Base-by-base conservation (phyloP, 2,888 invertebrate species). In the Agrotis exclamationis region DNA sequence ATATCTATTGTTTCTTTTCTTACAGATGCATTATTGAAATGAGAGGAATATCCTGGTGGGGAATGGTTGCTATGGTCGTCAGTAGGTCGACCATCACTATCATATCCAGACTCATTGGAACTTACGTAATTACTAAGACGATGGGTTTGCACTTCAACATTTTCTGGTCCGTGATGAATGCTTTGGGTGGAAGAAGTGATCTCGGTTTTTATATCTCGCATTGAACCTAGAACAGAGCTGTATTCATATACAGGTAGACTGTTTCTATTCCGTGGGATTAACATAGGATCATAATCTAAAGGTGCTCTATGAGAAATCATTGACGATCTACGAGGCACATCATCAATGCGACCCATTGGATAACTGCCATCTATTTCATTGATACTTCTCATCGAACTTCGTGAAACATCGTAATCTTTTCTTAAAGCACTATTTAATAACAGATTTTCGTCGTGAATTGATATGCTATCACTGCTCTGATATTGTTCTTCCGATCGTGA, bases 61-160 rank as follows among this genome's bases (percentile, higher is more conserved):
- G 96, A 96, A 85, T 96, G 95, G 87, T 94, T 96, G 81, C 94
- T 96, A 76, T 96, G 96, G 86, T 97, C 97, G 82, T 96, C 96
- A 64, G 95, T 96, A 51, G 96, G 96, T 78, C 97, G 96, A 64
- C 98, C 97, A 90, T 98, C 98, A 91, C 98, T 98, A 89, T 98
- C 98, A 90, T 98, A 98, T 54, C 98, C 98, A 62, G 98, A 98
- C 93, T 98, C 98, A 91, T 98, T 98, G 58, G 98, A 98, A 92
- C 98, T 98, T 63, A 98, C 97, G 92, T 98, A 98, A 93, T 97
- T 98, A 90, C 97, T 97, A 86, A 97, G 93, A 85, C 97, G 96
- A 93, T 97, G 97, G 87, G 97, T 94, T 93, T 97, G 97, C 87
- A 97, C 94, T 93, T 97, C 97, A 84, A 94, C 95, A 64, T 89